These are phyloP conservation scores for Emmelina monodactyla DNA, from an alignment of 2,888 invertebrate genomes.

Conservation along the genomic window DNA sequence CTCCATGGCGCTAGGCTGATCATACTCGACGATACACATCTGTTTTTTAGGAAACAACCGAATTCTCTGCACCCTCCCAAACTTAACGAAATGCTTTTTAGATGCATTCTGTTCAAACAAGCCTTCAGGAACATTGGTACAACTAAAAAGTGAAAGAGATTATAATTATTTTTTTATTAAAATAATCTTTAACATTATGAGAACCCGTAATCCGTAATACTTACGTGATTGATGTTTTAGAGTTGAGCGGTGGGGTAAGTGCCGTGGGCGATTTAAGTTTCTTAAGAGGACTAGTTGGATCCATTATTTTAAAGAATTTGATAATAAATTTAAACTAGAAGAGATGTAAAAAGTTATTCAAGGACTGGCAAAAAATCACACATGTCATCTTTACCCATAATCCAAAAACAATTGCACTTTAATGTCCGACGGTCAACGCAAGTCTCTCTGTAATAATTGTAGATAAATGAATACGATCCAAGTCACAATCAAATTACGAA, in stretches of 20 bases:
- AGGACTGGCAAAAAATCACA: background rate
- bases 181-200: background rate
- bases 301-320: conserved; percentile 37
- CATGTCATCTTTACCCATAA: conserved; percentile 1
- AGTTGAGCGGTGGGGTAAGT: conserved; percentile 28
- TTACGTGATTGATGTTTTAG: conserved; percentile 43
- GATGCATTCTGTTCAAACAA: conserved; percentile 68
- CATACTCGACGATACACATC: conserved; percentile 75
- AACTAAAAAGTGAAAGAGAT: conserved; percentile 37
- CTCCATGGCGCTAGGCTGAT: conserved; percentile 64
- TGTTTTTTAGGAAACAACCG: conserved; percentile 69
- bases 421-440: too few species aligned
- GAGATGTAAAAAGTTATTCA: too few species aligned
- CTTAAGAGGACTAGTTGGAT: conserved; percentile 28
- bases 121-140: conserved; percentile 70
- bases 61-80: conserved; percentile 74
- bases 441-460: too few species aligned
- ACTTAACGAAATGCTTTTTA: conserved; percentile 73
- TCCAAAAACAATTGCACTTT: too few species aligned
- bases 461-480: too few species aligned
- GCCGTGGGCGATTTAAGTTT: conserved; percentile 32
- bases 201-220: conserved; percentile 21
- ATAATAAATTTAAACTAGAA: conserved; percentile 1
- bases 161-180: background rate
- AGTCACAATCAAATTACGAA: too few species aligned